Conservation (phyloP, 2,888 invertebrate genomes). For the Nebria salina region DNA sequence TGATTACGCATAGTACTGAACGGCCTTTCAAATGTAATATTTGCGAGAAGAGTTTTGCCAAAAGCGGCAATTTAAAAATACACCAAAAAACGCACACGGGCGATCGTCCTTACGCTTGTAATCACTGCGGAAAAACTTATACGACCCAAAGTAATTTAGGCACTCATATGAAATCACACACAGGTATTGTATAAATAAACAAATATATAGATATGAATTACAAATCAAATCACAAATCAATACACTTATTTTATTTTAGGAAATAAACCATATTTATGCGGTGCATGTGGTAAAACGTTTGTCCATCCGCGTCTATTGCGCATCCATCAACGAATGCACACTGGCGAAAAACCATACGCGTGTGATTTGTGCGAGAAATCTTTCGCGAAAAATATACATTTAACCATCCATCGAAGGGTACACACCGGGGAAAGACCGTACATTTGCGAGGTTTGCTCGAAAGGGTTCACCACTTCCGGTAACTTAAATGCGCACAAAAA, state of each 20-base stretch:
- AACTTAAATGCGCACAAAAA: slow-evolving; percentile 53
- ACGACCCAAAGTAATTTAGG: slow-evolving; percentile 54
- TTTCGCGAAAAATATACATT: slow-evolving; percentile 55
- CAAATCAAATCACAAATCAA: not conserved
- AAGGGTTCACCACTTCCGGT: slow-evolving; percentile 54
- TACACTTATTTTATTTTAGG: slow-evolving; percentile 40
- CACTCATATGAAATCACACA: slow-evolving; percentile 52
- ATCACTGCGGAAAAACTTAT: slow-evolving; percentile 54
- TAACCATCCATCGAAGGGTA: slow-evolving; percentile 53
- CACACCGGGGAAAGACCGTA: slow-evolving; percentile 55
- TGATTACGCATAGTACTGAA: slow-evolving; percentile 52
- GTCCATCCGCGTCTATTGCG: slow-evolving; percentile 53
- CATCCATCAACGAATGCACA: slow-evolving; percentile 55
- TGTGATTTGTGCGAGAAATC: slow-evolving; percentile 53
- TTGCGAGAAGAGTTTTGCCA: slow-evolving; percentile 52
- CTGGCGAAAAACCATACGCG: slow-evolving; percentile 54
- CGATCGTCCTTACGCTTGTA: slow-evolving; percentile 53
- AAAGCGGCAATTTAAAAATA: slow-evolving; percentile 52
- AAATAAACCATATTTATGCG: slow-evolving; percentile 54
- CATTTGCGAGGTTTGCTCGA: slow-evolving; percentile 52
- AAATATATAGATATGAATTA: too few relatives aligned
- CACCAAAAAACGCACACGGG: slow-evolving; percentile 53
- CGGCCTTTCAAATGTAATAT: slow-evolving; percentile 52
- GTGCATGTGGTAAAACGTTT: slow-evolving; percentile 53
- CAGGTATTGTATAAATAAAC: slow-evolving; percentile 21